Evolutionary conservation across 2,797 vertebrate species (phyloP).

Genomic region (Karalla daura): DNA sequence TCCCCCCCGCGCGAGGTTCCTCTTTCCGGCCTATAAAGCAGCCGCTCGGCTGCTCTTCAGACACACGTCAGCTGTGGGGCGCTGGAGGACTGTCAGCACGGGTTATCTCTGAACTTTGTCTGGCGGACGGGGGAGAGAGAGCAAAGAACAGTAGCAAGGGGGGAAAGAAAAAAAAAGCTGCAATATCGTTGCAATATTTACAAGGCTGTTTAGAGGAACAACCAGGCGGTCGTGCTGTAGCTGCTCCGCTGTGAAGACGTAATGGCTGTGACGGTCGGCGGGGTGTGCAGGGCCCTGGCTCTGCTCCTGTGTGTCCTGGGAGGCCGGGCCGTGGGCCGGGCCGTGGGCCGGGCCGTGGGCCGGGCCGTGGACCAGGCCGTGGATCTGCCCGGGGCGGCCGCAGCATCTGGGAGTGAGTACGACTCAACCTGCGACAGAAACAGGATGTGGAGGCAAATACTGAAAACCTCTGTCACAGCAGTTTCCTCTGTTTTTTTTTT

Average conservation of each 20-base stretch:
- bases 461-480: too few relatives aligned
- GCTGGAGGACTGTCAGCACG: accelerated
- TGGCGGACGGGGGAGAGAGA: neutral
- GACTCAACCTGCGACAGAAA: too few relatives aligned
- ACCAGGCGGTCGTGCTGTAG: neutral
- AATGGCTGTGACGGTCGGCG: slow-evolving; percentile 6
- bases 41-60: neutral
- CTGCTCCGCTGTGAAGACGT: neutral
- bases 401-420: slow-evolving; percentile 60
- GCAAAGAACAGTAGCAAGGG: neutral
- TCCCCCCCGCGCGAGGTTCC: slow-evolving; percentile 33
- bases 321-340: slow-evolving; percentile 50
- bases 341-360: too few relatives aligned
- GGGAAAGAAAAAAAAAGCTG: neutral
- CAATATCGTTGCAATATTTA: neutral
- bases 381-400: slow-evolving; percentile 50
- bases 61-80: neutral
- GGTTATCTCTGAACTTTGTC: slow-evolving; percentile 55
- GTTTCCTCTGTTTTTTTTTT: too few relatives aligned
- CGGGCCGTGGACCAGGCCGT: too few relatives aligned
- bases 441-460: too few relatives aligned
- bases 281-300: slow-evolving; percentile 6
- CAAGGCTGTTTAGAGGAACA: neutral
- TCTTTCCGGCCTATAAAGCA: slow-evolving; percentile 59
- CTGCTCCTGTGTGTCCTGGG: slow-evolving; percentile 47